Evolutionary conservation across 1,140 invertebrate genomes (phyloP).

Genomic region (Drosophila lacertosa): DNA sequence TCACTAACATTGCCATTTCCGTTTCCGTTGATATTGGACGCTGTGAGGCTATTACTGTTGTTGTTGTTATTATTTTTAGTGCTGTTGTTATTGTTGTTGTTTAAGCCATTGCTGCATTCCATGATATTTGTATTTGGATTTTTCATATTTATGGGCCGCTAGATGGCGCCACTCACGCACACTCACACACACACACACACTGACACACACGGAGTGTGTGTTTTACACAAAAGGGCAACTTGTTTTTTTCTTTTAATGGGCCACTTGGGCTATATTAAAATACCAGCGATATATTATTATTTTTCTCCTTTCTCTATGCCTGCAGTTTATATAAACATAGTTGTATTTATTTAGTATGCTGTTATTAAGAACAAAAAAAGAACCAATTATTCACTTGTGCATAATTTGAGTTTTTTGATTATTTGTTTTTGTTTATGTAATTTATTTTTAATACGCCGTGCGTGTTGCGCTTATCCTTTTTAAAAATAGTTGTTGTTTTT

Average conservation of each 20-base stretch:
- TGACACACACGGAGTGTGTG: too few relatives aligned
- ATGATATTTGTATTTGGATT: conserved; percentile 72
- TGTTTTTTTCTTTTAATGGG: conserved; percentile 74
- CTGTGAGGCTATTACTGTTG: conserved; percentile 33
- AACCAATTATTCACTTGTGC: conserved; percentile 79
- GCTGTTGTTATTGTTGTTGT: conserved; percentile 53
- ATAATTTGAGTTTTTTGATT: conserved; percentile 76
- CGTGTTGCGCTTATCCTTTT: conserved; percentile 21
- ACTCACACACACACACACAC: conserved; percentile 5
- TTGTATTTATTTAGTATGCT: conserved; percentile 47
- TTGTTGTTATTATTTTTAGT: conserved; percentile 43
- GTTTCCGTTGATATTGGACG: conserved; percentile 72
- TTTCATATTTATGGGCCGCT: conserved; percentile 81
- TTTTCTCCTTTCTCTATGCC: conserved; percentile 23
- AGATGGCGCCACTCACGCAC: conserved; percentile 61
- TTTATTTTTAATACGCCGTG: conserved; percentile 28
- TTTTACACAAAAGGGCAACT: conserved; percentile 30
- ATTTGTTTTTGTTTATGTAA: conserved; percentile 49
- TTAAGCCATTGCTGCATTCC: conserved; percentile 72
- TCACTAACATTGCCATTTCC: conserved; percentile 75
- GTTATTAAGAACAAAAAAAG: conserved; percentile 48
- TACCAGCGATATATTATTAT: conserved; percentile 53
- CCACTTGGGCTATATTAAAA: conserved; percentile 79
- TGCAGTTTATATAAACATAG: conserved; percentile 7
- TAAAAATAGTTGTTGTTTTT: conserved; percentile 17